A percentile compares a stretch with the other conserved stretches of the same genome.
Conservation (phyloP, 2,113 vertebrate species). For the Martes martes region DNA sequence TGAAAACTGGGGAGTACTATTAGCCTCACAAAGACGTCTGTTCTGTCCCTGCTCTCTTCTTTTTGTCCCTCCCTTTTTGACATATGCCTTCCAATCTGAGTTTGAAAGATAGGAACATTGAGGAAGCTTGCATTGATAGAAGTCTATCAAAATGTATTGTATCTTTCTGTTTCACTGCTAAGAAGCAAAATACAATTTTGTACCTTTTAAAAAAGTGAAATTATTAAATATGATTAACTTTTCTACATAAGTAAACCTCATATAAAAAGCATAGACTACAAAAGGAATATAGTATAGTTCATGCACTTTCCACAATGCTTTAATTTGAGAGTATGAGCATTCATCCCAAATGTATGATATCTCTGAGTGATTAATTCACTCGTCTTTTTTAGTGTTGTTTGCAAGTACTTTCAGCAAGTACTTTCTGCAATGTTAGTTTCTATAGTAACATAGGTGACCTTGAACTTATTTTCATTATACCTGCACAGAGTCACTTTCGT, state of each 20-base stretch:
- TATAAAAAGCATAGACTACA: neutral
- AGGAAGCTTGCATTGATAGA: neutral
- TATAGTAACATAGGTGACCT: neutral
- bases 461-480: neutral
- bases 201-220: neutral
- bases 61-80: neutral
- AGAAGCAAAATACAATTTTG: neutral
- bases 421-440: neutral
- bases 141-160: neutral
- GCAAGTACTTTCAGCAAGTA: neutral
- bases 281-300: neutral
- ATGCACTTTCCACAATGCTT: neutral
- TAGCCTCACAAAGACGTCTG: neutral
- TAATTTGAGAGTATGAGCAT: neutral
- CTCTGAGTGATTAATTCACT: neutral
- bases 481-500: neutral
- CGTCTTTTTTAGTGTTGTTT: neutral
- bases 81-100: neutral
- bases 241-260: neutral
- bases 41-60: neutral
- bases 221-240: neutral
- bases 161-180: neutral
- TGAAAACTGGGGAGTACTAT: neutral
- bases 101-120: neutral
- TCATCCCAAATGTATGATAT: neutral